phyloP scores from a whole-genome alignment of 2,888 invertebrate species.

The Ethmia dodecea region DNA sequence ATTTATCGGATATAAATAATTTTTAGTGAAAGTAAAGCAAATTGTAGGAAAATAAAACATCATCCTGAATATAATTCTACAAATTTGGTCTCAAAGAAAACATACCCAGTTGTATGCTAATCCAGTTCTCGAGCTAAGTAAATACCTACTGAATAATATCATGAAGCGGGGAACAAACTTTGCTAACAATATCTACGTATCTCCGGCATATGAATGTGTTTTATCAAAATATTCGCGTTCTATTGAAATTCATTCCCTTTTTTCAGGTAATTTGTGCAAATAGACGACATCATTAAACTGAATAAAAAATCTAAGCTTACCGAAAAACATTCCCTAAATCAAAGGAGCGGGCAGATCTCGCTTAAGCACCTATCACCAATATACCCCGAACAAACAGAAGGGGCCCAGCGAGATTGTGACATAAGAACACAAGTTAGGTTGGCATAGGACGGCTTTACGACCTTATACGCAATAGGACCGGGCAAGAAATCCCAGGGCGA shows the following conservation, averaged over 20 bases:
- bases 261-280: too few species aligned
- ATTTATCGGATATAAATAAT: too few species aligned
- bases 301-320: too few species aligned
- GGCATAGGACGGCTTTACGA: conserved; percentile 32
- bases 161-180: too few species aligned
- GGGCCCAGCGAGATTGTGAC: conserved; percentile 21
- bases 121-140: conserved; percentile 6
- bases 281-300: too few species aligned
- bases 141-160: conserved; percentile 3
- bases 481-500: conserved; percentile 29
- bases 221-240: too few species aligned
- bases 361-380: conserved; percentile 21
- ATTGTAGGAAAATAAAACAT: too few species aligned
- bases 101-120: conserved; percentile 4
- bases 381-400: conserved; percentile 20
- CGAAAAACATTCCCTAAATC: not conserved
- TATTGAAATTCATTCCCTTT: too few species aligned
- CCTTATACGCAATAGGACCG: conserved; percentile 16
- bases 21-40: too few species aligned
- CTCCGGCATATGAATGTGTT: too few species aligned
- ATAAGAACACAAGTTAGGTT: conserved; percentile 21
- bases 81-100: not conserved
- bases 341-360: conserved; percentile 10
- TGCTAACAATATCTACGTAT: too few species aligned
- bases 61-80: too few species aligned